These are phyloP conservation scores for Botrylloides violaceus DNA, from an alignment of 23 tunicate genomes.

Conservation along the genomic window DNA sequence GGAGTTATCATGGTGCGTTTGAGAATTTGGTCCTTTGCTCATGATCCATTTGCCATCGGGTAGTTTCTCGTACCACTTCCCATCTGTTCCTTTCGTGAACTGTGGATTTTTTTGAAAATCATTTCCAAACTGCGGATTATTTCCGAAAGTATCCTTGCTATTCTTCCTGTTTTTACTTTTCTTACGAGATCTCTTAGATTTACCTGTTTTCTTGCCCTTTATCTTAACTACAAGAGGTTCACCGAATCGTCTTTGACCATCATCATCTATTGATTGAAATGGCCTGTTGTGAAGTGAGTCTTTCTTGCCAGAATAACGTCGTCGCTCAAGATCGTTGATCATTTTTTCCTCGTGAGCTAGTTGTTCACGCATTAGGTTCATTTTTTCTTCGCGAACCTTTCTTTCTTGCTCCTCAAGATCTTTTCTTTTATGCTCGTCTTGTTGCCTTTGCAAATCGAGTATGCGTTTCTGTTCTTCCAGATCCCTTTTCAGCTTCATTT, in stretches of 20 bases:
- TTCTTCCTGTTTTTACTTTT: constrained; percentile 5
- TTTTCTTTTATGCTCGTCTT: constrained; percentile 12
- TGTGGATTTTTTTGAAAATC: constrained; percentile 9
- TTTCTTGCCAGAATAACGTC: not conserved
- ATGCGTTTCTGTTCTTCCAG: constrained; percentile 1
- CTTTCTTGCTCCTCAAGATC: constrained; percentile 15
- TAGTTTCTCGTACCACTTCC: constrained; percentile 76
- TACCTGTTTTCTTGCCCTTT: not conserved
- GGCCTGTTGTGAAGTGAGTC: not conserved
- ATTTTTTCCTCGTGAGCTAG: not conserved
- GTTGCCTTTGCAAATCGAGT: constrained; percentile 15
- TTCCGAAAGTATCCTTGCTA: no score
- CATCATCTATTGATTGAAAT: not conserved
- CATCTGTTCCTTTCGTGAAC: constrained; percentile 66
- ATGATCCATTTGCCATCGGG: constrained; percentile 57
- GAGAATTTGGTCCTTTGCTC: constrained; percentile 6
- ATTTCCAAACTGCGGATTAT: not conserved
- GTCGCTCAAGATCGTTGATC: not conserved
- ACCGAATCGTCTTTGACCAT: not conserved
- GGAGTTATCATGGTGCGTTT: not conserved
- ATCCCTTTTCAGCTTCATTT: not conserved
- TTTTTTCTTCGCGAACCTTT: constrained; percentile 9
- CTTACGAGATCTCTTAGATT: not conserved
- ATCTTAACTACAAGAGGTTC: not conserved
- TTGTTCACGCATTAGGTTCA: not conserved